A percentile compares a stretch with the other conserved stretches of the same genome.
Evolutionary conservation across 1,140 invertebrate genomes (phyloP).

Genomic region (Agrilus planipennis): DNA sequence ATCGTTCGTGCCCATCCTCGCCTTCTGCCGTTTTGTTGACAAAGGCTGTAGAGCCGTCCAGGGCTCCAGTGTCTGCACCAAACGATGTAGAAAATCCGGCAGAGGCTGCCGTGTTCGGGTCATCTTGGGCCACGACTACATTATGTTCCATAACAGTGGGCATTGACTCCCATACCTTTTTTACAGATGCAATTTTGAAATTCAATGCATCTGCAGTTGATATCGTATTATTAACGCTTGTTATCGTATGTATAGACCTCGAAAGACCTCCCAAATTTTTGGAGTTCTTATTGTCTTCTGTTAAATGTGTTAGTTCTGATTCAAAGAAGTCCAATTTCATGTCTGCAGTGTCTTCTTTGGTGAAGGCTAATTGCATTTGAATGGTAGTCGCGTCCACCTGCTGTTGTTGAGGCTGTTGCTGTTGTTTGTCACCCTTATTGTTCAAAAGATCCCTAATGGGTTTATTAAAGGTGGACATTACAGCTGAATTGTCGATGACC

Average conservation of each 20-base stretch:
- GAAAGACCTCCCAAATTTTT: constrained; percentile 45
- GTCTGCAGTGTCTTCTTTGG: constrained; percentile 69
- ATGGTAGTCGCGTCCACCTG: constrained; percentile 32
- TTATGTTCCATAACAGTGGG: constrained; percentile 57
- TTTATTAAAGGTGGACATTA: constrained; percentile 46
- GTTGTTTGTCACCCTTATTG: constrained; percentile 33
- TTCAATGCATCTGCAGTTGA: constrained; percentile 74
- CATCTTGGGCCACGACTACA: constrained; percentile 31
- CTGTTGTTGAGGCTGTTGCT: no score
- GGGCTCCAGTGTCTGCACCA: constrained; percentile 27
- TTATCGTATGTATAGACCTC: constrained; percentile 45
- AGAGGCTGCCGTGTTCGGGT: constrained; percentile 38
- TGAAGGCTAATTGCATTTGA: constrained; percentile 46
- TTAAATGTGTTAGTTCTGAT: constrained; percentile 60
- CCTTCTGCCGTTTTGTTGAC: constrained; percentile 28
- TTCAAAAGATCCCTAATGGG: constrained; percentile 42
- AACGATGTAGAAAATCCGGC: constrained; percentile 41
- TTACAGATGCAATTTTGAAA: constrained; percentile 87
- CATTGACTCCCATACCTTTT: constrained; percentile 77
- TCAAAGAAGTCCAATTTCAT: constrained; percentile 91
- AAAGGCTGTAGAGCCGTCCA: constrained; percentile 27
- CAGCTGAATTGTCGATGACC: constrained; percentile 23
- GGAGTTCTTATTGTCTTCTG: constrained; percentile 59
- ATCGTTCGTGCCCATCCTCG: constrained; percentile 41
- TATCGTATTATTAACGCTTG: constrained; percentile 41